These are phyloP conservation scores for Neodiprion virginianus DNA, from an alignment of 1,140 invertebrate species.

Conservation along the genomic window DNA sequence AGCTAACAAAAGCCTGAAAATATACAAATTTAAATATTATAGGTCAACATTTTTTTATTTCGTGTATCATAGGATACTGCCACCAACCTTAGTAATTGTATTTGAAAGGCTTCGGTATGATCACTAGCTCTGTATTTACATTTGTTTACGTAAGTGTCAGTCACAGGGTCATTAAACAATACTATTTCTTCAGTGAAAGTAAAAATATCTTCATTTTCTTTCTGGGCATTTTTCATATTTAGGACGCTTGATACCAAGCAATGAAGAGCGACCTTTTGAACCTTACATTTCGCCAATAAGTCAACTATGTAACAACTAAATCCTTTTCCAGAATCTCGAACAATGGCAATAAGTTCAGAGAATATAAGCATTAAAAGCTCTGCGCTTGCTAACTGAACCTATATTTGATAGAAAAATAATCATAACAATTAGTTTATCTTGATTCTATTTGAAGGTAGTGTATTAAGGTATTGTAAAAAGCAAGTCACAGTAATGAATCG, in stretches of 20 bases:
- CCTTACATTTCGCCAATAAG: conserved; percentile 81
- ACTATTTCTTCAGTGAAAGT: conserved; percentile 87
- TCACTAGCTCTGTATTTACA: conserved; percentile 67
- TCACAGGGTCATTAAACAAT: conserved; percentile 78
- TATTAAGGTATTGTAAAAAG: not conserved
- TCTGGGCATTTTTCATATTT: conserved; percentile 63
- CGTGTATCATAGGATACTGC: conserved; percentile 1
- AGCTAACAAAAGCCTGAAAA: conserved; percentile 69
- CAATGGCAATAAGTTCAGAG: conserved; percentile 79
- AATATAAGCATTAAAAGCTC: conserved; percentile 82
- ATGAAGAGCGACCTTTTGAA: conserved; percentile 89
- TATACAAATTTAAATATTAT: conserved; percentile 27
- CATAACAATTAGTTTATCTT: conserved; percentile 13
- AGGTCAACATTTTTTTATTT: conserved; percentile 16
- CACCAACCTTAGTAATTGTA: conserved; percentile 72
- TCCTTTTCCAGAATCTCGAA: conserved; percentile 82
- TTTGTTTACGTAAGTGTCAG: conserved; percentile 60
- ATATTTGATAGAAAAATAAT: conserved; percentile 41
- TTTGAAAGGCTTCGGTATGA: conserved; percentile 80
- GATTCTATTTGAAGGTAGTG: not conserved
- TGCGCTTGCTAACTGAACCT: conserved; percentile 78
- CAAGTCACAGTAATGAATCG: conserved; percentile 6
- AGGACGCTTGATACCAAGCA: conserved; percentile 82
- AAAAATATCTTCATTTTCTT: conserved; percentile 60
- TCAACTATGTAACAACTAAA: conserved; percentile 86